Evolutionary conservation across 1,140 invertebrate genomes (phyloP), one percentile per base, ranked within the genome.

Genomic region (Microvelia longipes): DNA sequence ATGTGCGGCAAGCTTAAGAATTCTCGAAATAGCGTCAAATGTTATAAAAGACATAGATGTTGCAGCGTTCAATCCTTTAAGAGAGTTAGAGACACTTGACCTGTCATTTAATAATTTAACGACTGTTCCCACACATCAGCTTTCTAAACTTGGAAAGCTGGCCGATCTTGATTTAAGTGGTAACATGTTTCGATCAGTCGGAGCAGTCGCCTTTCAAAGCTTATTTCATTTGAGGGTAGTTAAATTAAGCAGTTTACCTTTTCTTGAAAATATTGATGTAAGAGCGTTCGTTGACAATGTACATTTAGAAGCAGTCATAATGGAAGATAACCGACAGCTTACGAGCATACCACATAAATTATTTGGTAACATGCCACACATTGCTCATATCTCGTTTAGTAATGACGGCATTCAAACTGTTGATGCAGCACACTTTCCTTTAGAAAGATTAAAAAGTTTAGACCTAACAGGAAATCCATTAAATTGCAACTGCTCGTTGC

Each of bases 281-380:
- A 82, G 87, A 79, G 88, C 90, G 63, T 90, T 92, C 76, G 87
- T 89, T 60, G 91, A 92, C 80, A 92, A 92, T 78, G 88, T 90
- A 27, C 89, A 90, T 76, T 80, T 93, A 68, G 88, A 92, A 76
- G 83, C 83, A 68, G 85, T 93, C 73, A 85, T 86, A 77, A 82
- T 92, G 80, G 88, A 91, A 76, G 86, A 88, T 75, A 92, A 92
- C 79, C 83, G 86, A 5, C 84, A 85, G 73, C 80, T 92, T 27
- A 81, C 79, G 61, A 84, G 84, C 73, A 80, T 93, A 66, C 89
- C 89, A 0, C 82, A 85, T 25, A 83, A 86, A 75, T 79, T 91
- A 35, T 88, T 93, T 74, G 87, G 90, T 74, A 86, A 86, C 19
- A 90, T 90, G 75, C 86, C 88, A 1, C 86, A 88, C 75, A 79